phyloP scores from a whole-genome alignment of 1,140 invertebrate genomes.

The Nephila pilipes region DNA sequence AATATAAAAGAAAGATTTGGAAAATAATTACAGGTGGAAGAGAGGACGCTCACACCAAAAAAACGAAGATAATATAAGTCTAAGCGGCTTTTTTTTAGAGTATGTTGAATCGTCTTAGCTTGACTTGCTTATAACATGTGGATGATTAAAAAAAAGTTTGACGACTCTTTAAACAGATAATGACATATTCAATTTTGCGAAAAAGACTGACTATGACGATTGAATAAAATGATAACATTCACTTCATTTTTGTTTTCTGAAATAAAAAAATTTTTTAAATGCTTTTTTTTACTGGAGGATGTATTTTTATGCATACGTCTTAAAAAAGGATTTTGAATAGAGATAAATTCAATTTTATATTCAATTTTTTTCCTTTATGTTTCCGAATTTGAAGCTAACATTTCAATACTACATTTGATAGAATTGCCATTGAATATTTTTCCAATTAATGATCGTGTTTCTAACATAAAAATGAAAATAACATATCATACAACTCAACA shows the following conservation, averaged over 20 bases:
- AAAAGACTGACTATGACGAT: not conserved
- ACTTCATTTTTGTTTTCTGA: not conserved
- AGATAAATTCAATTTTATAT: no score
- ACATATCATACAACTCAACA: no score
- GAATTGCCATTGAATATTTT: no score
- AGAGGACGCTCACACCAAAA: not conserved
- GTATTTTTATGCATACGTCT: no score
- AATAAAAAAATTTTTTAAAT: no score
- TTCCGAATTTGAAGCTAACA: no score
- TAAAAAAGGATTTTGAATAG: no score
- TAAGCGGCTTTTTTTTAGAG: not conserved
- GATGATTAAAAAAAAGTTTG: not conserved
- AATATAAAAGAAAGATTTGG: not conserved
- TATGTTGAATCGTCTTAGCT: not conserved
- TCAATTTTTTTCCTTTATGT: no score
- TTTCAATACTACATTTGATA: no score
- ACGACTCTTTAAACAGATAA: not conserved
- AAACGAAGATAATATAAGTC: not conserved
- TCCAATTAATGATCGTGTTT: no score
- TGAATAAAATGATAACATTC: not conserved
- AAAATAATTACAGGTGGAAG: constrained; percentile 34
- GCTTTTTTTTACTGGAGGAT: no score
- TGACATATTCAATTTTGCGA: not conserved
- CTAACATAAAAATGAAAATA: no score
- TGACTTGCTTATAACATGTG: not conserved